phyloP scores from a whole-genome alignment of 2,113 vertebrate genomes.

The Xiphophorus maculatus region DNA sequence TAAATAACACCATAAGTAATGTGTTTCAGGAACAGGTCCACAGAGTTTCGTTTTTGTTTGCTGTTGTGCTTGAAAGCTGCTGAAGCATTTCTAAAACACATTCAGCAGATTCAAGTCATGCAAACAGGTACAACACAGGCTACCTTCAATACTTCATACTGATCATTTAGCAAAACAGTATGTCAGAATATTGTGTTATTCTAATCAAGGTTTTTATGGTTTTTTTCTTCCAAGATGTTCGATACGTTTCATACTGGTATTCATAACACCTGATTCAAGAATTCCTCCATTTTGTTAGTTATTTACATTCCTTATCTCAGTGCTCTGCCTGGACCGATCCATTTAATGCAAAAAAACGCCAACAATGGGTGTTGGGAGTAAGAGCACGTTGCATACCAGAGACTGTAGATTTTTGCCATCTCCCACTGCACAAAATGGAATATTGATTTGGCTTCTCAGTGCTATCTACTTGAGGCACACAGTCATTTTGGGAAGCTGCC shows the following conservation, averaged over 20 bases:
- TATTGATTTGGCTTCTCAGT: conserved; percentile 28
- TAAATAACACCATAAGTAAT: conserved; percentile 9
- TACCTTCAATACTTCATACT: not conserved
- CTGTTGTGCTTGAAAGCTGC: not conserved
- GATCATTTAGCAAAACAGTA: not conserved
- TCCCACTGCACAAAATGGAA: conserved; percentile 21
- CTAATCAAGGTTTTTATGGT: not conserved
- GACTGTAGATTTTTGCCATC: conserved; percentile 4
- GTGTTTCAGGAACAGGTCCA: conserved; percentile 21
- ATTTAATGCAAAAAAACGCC: not conserved
- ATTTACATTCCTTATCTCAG: not conserved
- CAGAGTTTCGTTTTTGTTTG: not conserved
- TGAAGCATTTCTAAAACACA: conserved; percentile 1
- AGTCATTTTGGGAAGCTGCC: conserved; percentile 26
- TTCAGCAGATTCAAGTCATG: not conserved
- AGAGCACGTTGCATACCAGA: not conserved
- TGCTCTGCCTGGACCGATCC: not conserved
- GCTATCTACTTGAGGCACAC: conserved; percentile 9
- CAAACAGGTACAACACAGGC: not conserved
- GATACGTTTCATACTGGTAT: not conserved
- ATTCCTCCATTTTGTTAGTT: not conserved
- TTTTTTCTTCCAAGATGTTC: not conserved
- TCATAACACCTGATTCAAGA: conserved; percentile 12
- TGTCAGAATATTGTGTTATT: no score
- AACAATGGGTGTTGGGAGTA: not conserved